Base-by-base conservation (phyloP, 2,113 vertebrate genomes). In the Cichladusa arquata region DNA sequence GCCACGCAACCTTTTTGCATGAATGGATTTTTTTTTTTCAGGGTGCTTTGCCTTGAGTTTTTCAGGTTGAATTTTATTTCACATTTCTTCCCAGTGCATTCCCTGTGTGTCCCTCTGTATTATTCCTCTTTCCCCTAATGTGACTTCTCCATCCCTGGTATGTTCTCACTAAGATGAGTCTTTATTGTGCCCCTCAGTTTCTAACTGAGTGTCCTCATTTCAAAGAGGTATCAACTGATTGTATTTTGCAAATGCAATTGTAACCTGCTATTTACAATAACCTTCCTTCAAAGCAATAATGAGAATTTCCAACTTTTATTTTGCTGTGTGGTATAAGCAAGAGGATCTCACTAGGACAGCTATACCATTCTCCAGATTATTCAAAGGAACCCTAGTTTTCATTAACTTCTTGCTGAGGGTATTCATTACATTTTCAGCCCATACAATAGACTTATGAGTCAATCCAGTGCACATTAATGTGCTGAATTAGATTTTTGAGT, bases 341-440 rank as follows among this genome's bases (percentile, higher is more conserved):
- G 62, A 4, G 2, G 50, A 88, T 90, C 79, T 88, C 78, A 50
- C 90, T 61, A 65, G 45, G 66, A 62, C 65, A 76, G 40, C 50
- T 72, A 14, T 8, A 60, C 25, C 5, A 4, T 79, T 17, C 44
- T 85, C 40, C 12, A 58, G 31, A n/a, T 57, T 38, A 77, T 86
- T 93, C 58, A 88, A 38, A 69, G 34, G 36, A 61, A 23, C 11
- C 53, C 29, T 6, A 53, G 7, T 51, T 93, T 93, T 88, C 90
- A 93, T 83, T 94, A 95, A 70, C 47, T 81, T 90, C 82, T 94
- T 81, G 48, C 90, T 93, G 90, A 73, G 79, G 72, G 34, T 86
- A 88, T 90, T 88, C 45, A 92, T 92, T 92, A 78, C 20, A 60
- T 90, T 94, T 90, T 88, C 51, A 73, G 64, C 14, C 56, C 73